phyloP scores from a whole-genome alignment of 2,888 invertebrate species.

The Erebia ligea region DNA sequence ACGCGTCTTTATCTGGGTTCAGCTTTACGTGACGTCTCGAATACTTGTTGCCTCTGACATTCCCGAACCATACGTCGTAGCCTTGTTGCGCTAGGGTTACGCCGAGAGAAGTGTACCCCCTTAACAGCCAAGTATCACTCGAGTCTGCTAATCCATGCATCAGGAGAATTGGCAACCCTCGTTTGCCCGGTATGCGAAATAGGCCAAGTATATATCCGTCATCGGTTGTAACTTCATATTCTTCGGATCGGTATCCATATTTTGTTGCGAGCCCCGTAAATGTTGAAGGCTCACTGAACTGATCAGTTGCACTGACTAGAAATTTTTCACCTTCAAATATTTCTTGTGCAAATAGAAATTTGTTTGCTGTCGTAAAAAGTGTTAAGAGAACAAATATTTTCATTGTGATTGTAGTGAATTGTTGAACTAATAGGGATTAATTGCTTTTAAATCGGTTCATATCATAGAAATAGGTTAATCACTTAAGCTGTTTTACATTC shows the following conservation, averaged over 20 bases:
- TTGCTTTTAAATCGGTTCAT: not conserved
- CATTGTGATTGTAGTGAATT: not conserved
- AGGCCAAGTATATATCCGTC: constrained; percentile 53
- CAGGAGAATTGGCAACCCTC: constrained; percentile 44
- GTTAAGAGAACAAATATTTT: not conserved
- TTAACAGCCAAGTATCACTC: constrained; percentile 48
- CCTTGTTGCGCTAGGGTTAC: constrained; percentile 45
- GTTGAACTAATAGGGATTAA: not conserved
- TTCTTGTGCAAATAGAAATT: not conserved
- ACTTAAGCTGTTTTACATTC: not conserved
- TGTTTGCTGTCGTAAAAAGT: not conserved
- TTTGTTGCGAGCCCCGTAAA: constrained; percentile 43
- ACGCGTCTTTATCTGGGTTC: constrained; percentile 53
- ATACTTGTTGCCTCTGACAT: constrained; percentile 83
- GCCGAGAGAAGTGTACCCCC: constrained; percentile 49
- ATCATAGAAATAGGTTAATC: not conserved
- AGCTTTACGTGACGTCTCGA: constrained; percentile 73
- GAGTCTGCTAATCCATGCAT: constrained; percentile 51
- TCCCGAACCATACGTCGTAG: constrained; percentile 59
- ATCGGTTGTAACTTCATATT: constrained; percentile 48
- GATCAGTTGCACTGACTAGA: not conserved
- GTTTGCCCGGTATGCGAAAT: constrained; percentile 46
- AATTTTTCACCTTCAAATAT: not conserved
- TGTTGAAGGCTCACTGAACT: constrained; percentile 2
- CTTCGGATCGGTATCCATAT: constrained; percentile 41